These are phyloP conservation scores for Papilio dardanus DNA, from an alignment of 1,140 invertebrate species.

Conservation along the genomic window DNA sequence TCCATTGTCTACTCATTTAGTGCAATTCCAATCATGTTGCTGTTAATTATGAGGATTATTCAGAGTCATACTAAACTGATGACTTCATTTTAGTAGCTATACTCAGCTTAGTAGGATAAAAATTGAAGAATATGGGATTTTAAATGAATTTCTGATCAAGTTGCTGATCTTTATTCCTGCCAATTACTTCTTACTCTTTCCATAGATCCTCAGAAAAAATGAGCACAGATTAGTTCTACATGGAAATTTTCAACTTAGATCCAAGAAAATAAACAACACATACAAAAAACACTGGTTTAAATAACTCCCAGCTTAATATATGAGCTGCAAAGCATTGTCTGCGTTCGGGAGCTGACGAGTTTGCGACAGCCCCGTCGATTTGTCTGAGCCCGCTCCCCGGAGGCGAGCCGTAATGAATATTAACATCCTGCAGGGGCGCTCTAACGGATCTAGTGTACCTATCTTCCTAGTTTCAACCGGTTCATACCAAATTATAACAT, in stretches of 20 bases:
- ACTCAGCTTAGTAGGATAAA: not conserved
- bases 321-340: not conserved
- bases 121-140: no score
- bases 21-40: not conserved
- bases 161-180: no score
- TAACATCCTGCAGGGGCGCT: conserved; percentile 50
- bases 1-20: conserved; percentile 6
- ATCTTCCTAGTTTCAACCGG: conserved; percentile 20
- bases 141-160: not conserved
- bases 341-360: conserved; percentile 45
- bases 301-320: not conserved
- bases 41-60: conserved; percentile 3
- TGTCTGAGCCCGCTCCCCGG: conserved; percentile 54
- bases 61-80: not conserved
- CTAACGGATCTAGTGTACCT: conserved; percentile 37
- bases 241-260: no score
- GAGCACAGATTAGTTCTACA: no score
- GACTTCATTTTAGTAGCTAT: not conserved
- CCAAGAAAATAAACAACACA: not conserved
- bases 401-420: conserved; percentile 65
- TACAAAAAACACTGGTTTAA: not conserved
- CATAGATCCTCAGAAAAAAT: no score
- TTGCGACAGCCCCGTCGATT: conserved; percentile 55
- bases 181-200: no score
- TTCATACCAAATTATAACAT: conserved; percentile 33